A percentile compares a stretch with the other conserved stretches of the same genome.
Evolutionary conservation across 2,888 invertebrate species (phyloP).

Genomic region (Cephus pygmeus): DNA sequence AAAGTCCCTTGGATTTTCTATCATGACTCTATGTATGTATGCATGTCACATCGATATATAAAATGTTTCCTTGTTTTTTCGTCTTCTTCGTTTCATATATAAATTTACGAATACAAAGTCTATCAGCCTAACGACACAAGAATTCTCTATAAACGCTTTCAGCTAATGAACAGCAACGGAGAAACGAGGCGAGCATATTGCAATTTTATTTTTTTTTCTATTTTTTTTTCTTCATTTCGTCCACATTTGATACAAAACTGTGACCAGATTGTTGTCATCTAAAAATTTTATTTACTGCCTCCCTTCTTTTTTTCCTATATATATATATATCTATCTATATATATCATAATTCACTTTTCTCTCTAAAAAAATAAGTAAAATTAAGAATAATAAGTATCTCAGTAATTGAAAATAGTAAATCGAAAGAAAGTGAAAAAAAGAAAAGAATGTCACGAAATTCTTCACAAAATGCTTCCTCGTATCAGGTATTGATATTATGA

Average conservation of each 20-base stretch:
- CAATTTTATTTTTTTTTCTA: constrained; percentile 7
- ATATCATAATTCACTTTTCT: background rate
- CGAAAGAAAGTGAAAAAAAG: no score
- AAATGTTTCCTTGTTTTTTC: constrained; percentile 7
- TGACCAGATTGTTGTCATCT: constrained; percentile 16
- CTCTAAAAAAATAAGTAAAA: constrained; percentile 11
- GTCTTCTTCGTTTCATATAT: constrained; percentile 3
- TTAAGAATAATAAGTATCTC: constrained; percentile 18
- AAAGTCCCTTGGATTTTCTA: background rate
- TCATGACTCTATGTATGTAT: background rate
- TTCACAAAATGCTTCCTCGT: background rate
- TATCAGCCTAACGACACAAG: constrained; percentile 13
- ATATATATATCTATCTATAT: background rate
- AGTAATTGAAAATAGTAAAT: background rate
- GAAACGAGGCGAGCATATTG: background rate
- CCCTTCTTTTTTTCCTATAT: constrained; percentile 3
- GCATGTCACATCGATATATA: constrained; percentile 19
- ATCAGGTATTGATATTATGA: background rate
- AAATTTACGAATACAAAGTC: constrained; percentile 21
- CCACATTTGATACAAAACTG: constrained; percentile 17
- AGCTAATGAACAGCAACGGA: background rate
- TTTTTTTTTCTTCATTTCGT: background rate
- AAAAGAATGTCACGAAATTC: background rate
- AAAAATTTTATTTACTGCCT: constrained; percentile 10
- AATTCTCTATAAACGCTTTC: background rate